Evolutionary conservation across 2,797 vertebrate species (phyloP), one percentile per base, ranked within the genome.

Genomic region (Allenopithecus nigroviridis): DNA sequence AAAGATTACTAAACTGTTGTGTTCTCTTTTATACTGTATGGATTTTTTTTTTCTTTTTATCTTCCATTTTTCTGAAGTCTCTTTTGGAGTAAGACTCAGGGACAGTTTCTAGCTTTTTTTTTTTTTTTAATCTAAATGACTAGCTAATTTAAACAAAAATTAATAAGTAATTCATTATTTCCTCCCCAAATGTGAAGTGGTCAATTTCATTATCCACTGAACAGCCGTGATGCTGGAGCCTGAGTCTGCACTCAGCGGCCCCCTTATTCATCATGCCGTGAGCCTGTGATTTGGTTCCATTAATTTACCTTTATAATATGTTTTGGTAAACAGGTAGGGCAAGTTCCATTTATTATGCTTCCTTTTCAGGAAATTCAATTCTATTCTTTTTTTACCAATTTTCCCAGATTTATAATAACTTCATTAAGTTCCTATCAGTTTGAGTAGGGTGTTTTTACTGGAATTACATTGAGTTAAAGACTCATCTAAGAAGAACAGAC

Each of bases 131-230:
- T 59, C 86, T 76, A 78, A 94, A 86, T 55, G 36, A 41, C 30
- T 3, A 96, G 61, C 72, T 88, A 30, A 70, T 70, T 91, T 88
- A 57, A 70, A 93, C 80, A 55, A 1, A 7, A 70, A 30, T 48
- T 91, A 59, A 89, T 89, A n/a, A 94, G 48, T 78, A 91, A 94
- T 53, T 91, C 48, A 57, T 57, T 74, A 53, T 64, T 75, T 85
- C 85, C 14, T n/a, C 81, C 70, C 17, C 53, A 48, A 48, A 88
- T 48, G 41, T 19, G 57, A 85, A 81, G 72, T 5, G 13, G 13
- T 26, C n/a, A 41, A 3, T 59, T 84, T 88, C 24, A 1, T 16
- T 21, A 10, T 3, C 21, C 13, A 17, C n/a, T 30, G 11, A 28
- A n/a, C 3, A 55, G 43, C 59, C 36, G 8, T 0, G 24, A 8